Evolutionary conservation across 2,888 invertebrate species (phyloP).

Genomic region (Oscheius sp.): DNA sequence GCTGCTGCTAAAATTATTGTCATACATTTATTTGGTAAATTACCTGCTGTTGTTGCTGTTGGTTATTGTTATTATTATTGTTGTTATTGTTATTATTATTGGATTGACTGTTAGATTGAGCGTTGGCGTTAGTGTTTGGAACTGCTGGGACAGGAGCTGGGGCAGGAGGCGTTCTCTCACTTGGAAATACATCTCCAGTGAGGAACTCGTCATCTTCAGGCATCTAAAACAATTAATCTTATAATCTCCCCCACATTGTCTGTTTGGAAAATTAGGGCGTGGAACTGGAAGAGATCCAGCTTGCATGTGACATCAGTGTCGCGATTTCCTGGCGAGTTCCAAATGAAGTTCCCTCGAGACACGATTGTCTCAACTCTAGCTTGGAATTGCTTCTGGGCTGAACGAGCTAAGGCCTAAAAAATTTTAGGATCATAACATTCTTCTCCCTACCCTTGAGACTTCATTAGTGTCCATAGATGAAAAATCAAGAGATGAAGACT

Average conservation of each 20-base stretch:
- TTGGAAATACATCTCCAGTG: not conserved
- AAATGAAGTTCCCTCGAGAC: constrained; percentile 7
- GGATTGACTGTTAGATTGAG: not conserved
- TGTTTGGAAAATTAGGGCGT: constrained; percentile 21
- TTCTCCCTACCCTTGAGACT: constrained; percentile 20
- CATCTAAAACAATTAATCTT: not conserved
- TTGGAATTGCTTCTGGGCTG: not conserved
- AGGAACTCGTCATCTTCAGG: not conserved
- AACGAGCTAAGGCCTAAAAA: constrained; percentile 14
- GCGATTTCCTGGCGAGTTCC: constrained; percentile 4
- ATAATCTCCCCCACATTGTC: no score
- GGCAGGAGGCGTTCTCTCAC: no score
- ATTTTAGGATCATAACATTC: not conserved
- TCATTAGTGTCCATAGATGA: constrained; percentile 8
- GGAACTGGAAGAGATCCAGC: constrained; percentile 12
- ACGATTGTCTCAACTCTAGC: constrained; percentile 23
- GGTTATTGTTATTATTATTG: not conserved
- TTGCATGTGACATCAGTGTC: constrained; percentile 5
- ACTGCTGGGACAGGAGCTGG: not conserved
- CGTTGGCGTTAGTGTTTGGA: not conserved
- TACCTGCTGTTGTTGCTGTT: no score
- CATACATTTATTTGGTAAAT: no score
- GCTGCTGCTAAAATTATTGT: no score
- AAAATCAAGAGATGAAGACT: constrained; percentile 31
- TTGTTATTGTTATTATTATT: not conserved